These are phyloP conservation scores for Mesembrinibis cayennensis DNA, from an alignment of 2,113 vertebrate species.

Conservation along the genomic window DNA sequence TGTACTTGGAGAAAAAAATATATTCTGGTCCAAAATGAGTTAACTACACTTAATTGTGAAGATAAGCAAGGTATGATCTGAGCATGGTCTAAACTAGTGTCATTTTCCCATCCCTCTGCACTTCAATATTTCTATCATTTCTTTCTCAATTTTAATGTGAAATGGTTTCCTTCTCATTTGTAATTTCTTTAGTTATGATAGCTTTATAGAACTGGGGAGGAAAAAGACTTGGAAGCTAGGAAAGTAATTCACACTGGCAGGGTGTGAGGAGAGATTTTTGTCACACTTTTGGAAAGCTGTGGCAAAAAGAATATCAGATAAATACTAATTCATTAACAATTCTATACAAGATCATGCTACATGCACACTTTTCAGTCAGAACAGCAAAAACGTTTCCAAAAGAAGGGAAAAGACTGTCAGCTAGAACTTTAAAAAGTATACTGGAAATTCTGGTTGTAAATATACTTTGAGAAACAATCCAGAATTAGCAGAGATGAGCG, in stretches of 20 bases:
- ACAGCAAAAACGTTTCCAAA: not conserved
- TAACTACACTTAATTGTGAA: not conserved
- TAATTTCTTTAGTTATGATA: not conserved
- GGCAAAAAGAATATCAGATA: not conserved
- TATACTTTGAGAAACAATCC: not conserved
- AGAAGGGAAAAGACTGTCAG: not conserved
- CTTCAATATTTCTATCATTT: not conserved
- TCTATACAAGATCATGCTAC: not conserved
- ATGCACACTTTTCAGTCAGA: not conserved
- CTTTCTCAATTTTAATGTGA: not conserved
- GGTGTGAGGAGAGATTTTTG: not conserved
- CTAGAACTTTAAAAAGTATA: not conserved
- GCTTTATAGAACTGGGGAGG: not conserved
- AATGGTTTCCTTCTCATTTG: not conserved
- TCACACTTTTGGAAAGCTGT: not conserved
- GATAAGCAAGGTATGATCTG: not conserved
- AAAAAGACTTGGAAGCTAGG: not conserved
- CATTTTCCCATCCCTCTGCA: not conserved
- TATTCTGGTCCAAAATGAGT: not conserved
- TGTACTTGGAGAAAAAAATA: not conserved
- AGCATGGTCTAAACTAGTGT: not conserved
- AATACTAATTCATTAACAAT: not conserved
- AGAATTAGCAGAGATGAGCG: not conserved
- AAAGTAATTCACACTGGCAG: not conserved
- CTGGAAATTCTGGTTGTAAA: not conserved